A percentile compares a stretch with the other conserved stretches of the same genome.
These are phyloP conservation scores for Seriola dumerili DNA, from an alignment of 2,113 vertebrate genomes.

Conservation along the genomic window DNA sequence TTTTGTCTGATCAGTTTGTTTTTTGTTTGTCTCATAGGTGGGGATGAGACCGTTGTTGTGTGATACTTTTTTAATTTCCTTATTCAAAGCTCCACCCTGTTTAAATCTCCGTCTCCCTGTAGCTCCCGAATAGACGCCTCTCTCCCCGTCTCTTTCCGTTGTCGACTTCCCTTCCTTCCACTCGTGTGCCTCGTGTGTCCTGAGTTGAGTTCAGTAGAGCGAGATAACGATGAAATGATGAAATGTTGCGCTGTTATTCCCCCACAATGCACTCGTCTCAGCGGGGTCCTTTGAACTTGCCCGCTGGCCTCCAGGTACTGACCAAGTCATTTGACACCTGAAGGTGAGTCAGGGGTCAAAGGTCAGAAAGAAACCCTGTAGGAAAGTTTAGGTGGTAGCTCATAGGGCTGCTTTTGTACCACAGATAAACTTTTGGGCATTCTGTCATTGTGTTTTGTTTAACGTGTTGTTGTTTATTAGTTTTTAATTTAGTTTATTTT, in stretches of 20 bases:
- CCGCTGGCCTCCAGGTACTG: constrained; percentile 84
- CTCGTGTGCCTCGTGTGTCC: constrained; percentile 70
- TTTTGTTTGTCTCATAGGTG: constrained; percentile 83
- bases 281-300: constrained; percentile 82
- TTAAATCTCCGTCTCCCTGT: constrained; percentile 41
- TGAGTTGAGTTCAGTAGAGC: constrained; percentile 66
- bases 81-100: constrained; percentile 46
- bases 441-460: constrained; percentile 19
- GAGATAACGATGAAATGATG: constrained; percentile 74
- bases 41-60: constrained; percentile 78
- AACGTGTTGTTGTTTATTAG: not conserved
- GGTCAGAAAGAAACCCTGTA: constrained; percentile 64
- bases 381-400: constrained; percentile 55
- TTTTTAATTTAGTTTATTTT: constrained; percentile 33
- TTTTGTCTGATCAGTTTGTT: constrained; percentile 77
- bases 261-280: constrained; percentile 83
- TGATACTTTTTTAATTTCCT: constrained; percentile 68
- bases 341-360: constrained; percentile 84
- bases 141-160: not conserved
- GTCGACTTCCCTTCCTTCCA: constrained; percentile 59
- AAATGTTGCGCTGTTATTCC: constrained; percentile 84
- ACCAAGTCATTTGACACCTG: constrained; percentile 82
- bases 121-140: constrained; percentile 45
- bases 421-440: not conserved
- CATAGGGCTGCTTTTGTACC: constrained; percentile 14